These are phyloP conservation scores for Raja brachyura DNA, from an alignment of 2,113 vertebrate genomes.

Conservation along the genomic window DNA sequence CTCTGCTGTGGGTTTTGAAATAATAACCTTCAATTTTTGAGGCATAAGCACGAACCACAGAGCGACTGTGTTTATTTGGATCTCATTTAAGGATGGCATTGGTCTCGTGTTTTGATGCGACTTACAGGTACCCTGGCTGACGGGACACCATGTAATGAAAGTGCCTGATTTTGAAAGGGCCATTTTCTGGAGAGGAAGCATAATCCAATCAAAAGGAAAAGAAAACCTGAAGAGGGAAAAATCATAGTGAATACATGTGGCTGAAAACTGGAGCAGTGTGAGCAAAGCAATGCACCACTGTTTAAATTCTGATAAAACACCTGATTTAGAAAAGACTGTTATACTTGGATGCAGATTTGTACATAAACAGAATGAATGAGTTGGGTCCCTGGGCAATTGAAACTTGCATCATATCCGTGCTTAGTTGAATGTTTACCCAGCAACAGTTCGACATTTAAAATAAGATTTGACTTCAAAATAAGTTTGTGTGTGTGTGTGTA, in stretches of 20 bases:
- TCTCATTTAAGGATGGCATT: not conserved
- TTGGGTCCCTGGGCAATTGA: not conserved
- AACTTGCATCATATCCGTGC: not conserved
- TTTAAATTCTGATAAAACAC: slow-evolving; percentile 17
- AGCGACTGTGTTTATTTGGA: not conserved
- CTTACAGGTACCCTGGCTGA: not conserved
- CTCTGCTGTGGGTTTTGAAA: not conserved
- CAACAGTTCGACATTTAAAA: not conserved
- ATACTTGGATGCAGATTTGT: slow-evolving; percentile 4
- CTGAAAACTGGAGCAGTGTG: not conserved
- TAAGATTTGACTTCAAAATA: not conserved
- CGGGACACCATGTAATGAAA: not conserved
- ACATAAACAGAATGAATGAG: not conserved
- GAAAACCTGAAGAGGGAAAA: too few species aligned
- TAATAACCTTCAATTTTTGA: not conserved
- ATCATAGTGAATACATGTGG: not conserved
- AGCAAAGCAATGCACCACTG: not conserved
- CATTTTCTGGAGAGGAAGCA: not conserved
- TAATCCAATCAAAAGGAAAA: not conserved
- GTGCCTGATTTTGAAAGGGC: not conserved
- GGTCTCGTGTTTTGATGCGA: not conserved
- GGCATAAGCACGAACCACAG: not conserved
- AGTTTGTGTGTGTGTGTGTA: not conserved
- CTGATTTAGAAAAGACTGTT: slow-evolving; percentile 1
- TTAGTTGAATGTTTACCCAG: slow-evolving; percentile 21